Conservation (phyloP, 2,113 vertebrate species). For the Leptocoma aspasia region DNA sequence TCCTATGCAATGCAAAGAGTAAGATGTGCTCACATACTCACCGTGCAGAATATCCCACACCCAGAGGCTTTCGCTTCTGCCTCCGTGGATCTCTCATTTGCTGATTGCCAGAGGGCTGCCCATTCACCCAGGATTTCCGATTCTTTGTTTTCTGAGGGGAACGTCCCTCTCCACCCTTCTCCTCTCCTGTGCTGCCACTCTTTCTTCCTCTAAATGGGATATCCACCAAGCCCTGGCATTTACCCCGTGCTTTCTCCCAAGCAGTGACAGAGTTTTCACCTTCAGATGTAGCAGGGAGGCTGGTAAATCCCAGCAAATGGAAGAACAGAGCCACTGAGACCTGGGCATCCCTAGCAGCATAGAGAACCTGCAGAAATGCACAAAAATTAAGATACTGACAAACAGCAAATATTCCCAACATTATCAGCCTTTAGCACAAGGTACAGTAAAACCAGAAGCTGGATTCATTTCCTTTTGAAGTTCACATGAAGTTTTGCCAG, state of each 20-base stretch:
- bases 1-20: not conserved
- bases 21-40: constrained; percentile 29
- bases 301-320: constrained; percentile 78
- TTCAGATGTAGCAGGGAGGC: constrained; percentile 26
- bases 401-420: not conserved
- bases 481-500: not conserved
- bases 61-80: constrained; percentile 87
- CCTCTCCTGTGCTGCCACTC: constrained; percentile 62
- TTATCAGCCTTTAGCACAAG: not conserved
- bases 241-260: constrained; percentile 75
- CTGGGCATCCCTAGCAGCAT: constrained; percentile 93
- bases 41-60: constrained; percentile 92
- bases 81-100: constrained; percentile 86
- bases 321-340: constrained; percentile 91
- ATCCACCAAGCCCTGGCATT: constrained; percentile 87
- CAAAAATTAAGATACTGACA: not conserved
- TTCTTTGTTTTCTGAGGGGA: constrained; percentile 61
- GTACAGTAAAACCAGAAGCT: not conserved
- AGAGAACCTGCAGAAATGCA: constrained; percentile 78
- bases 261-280: not conserved
- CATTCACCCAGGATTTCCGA: constrained; percentile 63
- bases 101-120: constrained; percentile 73
- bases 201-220: constrained; percentile 81
- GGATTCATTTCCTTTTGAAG: not conserved
- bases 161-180: constrained; percentile 64